phyloP scores from a whole-genome alignment of 2,888 invertebrate genomes.

The Perdita meconis region DNA sequence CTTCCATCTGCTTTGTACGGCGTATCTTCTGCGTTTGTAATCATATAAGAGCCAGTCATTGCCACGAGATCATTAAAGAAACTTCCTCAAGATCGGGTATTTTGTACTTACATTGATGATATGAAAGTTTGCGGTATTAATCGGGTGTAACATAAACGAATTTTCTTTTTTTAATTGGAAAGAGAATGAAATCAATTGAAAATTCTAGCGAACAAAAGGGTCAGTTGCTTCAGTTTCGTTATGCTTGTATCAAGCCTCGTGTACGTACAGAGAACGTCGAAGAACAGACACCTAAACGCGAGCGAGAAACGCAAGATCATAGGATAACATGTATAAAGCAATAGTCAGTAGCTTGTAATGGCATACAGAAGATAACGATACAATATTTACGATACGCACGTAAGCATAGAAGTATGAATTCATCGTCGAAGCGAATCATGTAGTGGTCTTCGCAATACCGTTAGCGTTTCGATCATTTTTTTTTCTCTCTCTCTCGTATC shows the following conservation, averaged over 20 bases:
- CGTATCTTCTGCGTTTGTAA: constrained; percentile 37
- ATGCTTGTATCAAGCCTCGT: too few relatives aligned
- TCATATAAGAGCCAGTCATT: constrained; percentile 30
- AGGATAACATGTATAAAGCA: constrained; percentile 48
- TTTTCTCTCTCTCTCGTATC: constrained; percentile 30
- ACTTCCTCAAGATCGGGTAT: constrained; percentile 11
- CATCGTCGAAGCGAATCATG: background rate
- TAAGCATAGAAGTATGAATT: constrained; percentile 42
- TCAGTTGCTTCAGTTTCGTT: too few relatives aligned
- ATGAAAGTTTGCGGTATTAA: constrained; percentile 26
- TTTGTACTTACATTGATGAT: constrained; percentile 4
- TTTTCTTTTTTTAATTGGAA: background rate
- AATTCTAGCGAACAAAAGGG: too few relatives aligned
- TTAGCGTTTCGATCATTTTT: constrained; percentile 12
- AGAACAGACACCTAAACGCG: background rate
- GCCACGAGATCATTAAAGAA: constrained; percentile 27
- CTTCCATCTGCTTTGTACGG: constrained; percentile 11
- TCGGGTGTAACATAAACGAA: constrained; percentile 28
- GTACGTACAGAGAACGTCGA: too few relatives aligned
- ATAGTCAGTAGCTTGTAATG: constrained; percentile 64
- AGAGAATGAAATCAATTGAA: too few relatives aligned
- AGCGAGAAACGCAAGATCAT: constrained; percentile 1
- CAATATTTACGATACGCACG: constrained; percentile 38
- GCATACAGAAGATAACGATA: constrained; percentile 38
- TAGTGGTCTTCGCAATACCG: constrained; percentile 15